Base-by-base conservation (phyloP, 1,140 invertebrate genomes). In the Cylas formicarius region DNA sequence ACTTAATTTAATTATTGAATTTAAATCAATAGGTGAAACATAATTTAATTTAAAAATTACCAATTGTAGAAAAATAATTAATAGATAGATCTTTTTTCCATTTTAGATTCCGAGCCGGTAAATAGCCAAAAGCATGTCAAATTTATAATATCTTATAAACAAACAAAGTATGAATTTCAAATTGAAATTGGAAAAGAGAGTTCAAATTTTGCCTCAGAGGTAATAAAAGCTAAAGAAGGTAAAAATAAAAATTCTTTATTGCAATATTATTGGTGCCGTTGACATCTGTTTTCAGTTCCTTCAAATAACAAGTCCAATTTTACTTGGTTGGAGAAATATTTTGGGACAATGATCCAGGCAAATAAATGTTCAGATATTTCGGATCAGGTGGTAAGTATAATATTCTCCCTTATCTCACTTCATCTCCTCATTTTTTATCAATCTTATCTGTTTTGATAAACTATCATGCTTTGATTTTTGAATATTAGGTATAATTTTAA, bases 101-200 rank as follows among this genome's bases (percentile, higher is more conserved):
- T 65, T 68, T 41, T 50, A 77, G 77, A 76, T 65, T 72, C 71
- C 36, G 71, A 73, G 54, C 68, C 65, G 23, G 66, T 71, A 52
- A 58, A 65, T 23, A 60, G 69, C 55, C 59, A 70, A 14, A 63
- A 66, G 27, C 71, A 79, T 65, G 67, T 81, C 33, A 73, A 71
- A 56, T 62, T 81, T 28, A 78, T 75, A 57, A 68, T 82, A 33
- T 70, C 67, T 20, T 73, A 70, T n/a, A 67, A 67, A 41, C 76
- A 73, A 57, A 56, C 71, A 26, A 72, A 74, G 55, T 63, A 79
- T 16, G 61, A 74, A 21, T 77, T 83, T 62, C 78, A 79, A 64
- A 72, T 85, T 66, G 69, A 71, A 44, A 73, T 76, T 58, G 74
- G 76, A 22, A 62, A 71, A 41, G 73, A 72, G 52, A 77, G 80